Percentiles rank a stretch among this genome's conserved stretches.
These are phyloP conservation scores for Hippocampus comes DNA, from an alignment of 2,113 vertebrate genomes.

Conservation along the genomic window DNA sequence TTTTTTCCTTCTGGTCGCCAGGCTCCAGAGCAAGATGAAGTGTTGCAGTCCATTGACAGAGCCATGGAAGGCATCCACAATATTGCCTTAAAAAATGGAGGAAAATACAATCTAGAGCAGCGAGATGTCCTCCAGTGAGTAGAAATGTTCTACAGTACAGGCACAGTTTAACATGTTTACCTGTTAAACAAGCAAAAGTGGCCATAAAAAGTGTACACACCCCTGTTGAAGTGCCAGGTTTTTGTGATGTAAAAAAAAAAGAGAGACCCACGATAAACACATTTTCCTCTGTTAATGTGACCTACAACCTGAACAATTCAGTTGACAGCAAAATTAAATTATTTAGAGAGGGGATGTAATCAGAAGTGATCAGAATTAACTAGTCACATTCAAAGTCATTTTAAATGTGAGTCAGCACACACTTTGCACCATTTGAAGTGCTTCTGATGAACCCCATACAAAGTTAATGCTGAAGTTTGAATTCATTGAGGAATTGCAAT, in stretches of 20 bases:
- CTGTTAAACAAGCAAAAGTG: not conserved
- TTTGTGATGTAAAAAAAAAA: not conserved
- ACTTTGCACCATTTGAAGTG: too few species aligned
- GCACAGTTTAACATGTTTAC: too few species aligned
- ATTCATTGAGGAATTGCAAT: too few species aligned
- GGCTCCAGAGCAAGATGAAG: slow-evolving; percentile 93
- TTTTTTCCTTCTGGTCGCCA: slow-evolving; percentile 35
- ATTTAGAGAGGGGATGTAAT: not conserved
- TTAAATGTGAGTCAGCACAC: too few species aligned
- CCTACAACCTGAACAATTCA: not conserved
- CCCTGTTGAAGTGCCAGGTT: not conserved
- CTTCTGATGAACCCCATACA: too few species aligned
- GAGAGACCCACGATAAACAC: not conserved
- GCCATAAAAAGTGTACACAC: not conserved
- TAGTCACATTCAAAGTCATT: too few species aligned
- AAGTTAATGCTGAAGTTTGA: too few species aligned
- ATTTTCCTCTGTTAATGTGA: not conserved
- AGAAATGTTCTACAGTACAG: too few species aligned
- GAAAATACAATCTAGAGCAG: slow-evolving; percentile 97
- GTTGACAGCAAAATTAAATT: not conserved
- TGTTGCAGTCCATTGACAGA: slow-evolving; percentile 93
- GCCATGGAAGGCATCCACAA: slow-evolving; percentile 98
- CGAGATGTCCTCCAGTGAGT: slow-evolving; percentile 96
- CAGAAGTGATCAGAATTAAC: too few species aligned
- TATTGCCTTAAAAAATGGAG: slow-evolving; percentile 89